A percentile compares a stretch with the other conserved stretches of the same genome.
These are phyloP conservation scores for Chanos chanos DNA, from an alignment of 2,797 vertebrate genomes.

Conservation along the genomic window DNA sequence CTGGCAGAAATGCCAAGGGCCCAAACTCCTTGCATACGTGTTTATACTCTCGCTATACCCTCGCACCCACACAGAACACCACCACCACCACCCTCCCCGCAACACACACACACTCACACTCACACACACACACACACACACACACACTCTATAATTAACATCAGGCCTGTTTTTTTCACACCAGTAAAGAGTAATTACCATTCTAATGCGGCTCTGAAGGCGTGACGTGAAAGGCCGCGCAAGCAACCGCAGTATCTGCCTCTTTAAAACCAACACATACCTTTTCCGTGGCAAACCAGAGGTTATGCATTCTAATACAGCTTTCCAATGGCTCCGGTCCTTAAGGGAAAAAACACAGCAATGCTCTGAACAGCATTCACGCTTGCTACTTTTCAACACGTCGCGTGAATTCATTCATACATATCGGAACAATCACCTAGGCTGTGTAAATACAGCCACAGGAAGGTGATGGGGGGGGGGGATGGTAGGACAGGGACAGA, in stretches of 20 bases:
- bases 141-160: conserved; percentile 24
- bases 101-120: conserved; percentile 49
- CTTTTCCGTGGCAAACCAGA: not conserved
- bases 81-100: conserved; percentile 41
- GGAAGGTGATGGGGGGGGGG: conserved; percentile 13
- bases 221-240: conserved; percentile 16
- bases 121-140: conserved; percentile 12
- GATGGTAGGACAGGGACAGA: not conserved
- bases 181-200: conserved; percentile 15
- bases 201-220: not conserved
- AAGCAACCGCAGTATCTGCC: conserved; percentile 10
- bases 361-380: not conserved
- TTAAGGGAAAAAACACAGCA: conserved; percentile 5
- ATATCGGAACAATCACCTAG: conserved; percentile 1
- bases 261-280: not conserved
- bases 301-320: not conserved
- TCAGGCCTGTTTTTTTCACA: conserved; percentile 6
- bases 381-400: too few relatives aligned
- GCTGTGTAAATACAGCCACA: conserved; percentile 31
- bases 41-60: conserved; percentile 37
- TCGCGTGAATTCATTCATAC: too few relatives aligned
- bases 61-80: conserved; percentile 32
- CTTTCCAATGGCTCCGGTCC: conserved; percentile 9
- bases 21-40: not conserved
- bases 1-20: conserved; percentile 21